Percentiles rank a stretch among this genome's conserved stretches.
Evolutionary conservation across 2,888 invertebrate genomes (phyloP).

Genomic region (Plebejus melissa): DNA sequence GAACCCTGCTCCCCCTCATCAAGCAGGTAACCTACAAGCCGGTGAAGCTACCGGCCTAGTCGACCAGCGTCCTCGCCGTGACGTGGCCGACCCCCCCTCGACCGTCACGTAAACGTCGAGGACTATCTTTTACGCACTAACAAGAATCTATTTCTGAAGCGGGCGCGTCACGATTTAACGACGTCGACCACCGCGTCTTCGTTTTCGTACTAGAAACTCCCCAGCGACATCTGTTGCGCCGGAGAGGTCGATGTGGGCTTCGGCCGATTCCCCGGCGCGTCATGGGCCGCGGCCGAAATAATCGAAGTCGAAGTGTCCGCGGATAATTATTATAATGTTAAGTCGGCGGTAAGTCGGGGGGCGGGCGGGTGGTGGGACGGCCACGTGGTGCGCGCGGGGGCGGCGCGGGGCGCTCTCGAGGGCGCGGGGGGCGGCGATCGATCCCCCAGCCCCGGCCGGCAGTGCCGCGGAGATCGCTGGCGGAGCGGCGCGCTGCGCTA

Average conservation of each 20-base stretch:
- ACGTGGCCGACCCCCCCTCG: conserved; percentile 28
- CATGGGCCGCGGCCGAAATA: neutral
- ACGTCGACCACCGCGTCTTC: conserved; percentile 46
- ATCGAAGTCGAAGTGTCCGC: conserved; percentile 20
- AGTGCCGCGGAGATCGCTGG: conserved; percentile 73
- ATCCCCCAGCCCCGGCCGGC: conserved; percentile 48
- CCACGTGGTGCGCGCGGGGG: conserved; percentile 43
- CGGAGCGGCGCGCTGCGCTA: conserved; percentile 69
- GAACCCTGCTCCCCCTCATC: conserved; percentile 94
- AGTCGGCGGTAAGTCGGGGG: conserved; percentile 23
- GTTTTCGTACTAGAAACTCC: conserved; percentile 61
- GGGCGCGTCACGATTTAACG: conserved; percentile 46
- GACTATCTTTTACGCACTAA: conserved; percentile 60
- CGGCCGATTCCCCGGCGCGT: neutral
- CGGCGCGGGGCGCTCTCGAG: conserved; percentile 46
- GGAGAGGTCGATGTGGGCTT: conserved; percentile 44
- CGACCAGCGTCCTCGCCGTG: conserved; percentile 36
- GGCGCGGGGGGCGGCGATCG: conserved; percentile 58
- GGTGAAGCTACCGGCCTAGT: conserved; percentile 38
- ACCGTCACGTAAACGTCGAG: conserved; percentile 41
- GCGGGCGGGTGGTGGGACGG: conserved; percentile 35
- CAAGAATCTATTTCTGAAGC: conserved; percentile 63
- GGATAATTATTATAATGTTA: conserved; percentile 27
- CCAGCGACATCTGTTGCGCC: conserved; percentile 70
- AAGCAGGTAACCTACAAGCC: conserved; percentile 86